These are phyloP conservation scores for Sussaba pulchella DNA, from an alignment of 2,888 invertebrate species.

Conservation along the genomic window DNA sequence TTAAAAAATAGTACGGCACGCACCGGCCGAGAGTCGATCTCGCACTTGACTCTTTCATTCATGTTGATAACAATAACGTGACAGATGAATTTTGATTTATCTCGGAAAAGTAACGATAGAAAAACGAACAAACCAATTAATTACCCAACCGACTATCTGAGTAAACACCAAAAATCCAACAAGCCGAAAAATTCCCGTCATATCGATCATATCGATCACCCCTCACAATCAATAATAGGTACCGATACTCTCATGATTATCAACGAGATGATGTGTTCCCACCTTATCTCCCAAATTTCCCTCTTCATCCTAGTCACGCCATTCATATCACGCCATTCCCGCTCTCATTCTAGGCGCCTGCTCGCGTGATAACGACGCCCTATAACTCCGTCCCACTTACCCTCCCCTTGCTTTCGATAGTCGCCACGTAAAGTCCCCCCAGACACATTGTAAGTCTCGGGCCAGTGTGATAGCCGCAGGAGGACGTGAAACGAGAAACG, in stretches of 20 bases:
- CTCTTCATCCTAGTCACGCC: not conserved
- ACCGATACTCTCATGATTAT: not conserved
- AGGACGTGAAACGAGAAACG: not conserved
- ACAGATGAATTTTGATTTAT: too few species aligned
- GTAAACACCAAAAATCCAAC: constrained; percentile 2
- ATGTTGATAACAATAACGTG: too few species aligned
- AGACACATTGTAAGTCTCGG: not conserved
- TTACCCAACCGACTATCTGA: not conserved
- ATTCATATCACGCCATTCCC: too few species aligned
- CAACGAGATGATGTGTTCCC: not conserved
- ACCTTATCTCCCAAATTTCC: not conserved
- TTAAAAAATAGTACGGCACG: too few species aligned
- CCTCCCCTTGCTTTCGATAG: not conserved
- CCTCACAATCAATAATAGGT: too few species aligned
- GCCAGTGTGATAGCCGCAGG: not conserved
- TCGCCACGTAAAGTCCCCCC: not conserved
- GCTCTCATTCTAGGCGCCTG: not conserved
- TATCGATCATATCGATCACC: too few species aligned
- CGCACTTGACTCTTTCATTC: too few species aligned
- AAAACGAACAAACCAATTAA: too few species aligned
- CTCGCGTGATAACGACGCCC: not conserved
- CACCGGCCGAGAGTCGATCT: too few species aligned
- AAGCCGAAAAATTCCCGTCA: constrained; percentile 7
- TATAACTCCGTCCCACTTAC: too few species aligned
- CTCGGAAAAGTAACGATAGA: too few species aligned